Base-by-base conservation (phyloP, 1,140 invertebrate genomes). In the Gryllus bimaculatus region DNA sequence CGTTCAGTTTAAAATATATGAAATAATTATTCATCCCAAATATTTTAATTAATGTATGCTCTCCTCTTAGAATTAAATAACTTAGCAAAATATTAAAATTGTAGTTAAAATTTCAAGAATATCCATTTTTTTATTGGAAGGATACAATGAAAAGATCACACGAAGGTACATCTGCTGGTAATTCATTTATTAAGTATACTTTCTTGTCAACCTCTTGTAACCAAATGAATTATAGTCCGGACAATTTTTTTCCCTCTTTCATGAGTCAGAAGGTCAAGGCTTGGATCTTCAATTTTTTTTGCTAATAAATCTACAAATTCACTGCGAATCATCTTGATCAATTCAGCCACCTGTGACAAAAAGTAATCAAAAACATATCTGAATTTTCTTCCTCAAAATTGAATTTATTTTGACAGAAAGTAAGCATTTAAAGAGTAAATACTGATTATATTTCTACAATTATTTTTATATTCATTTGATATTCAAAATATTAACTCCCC, bases 261-360 rank as follows among this genome's bases (percentile, higher is more conserved):
- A 85, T 94, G 90, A 83, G 92, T 90, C 79, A 92, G 83, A 75
- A 96, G 84, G 86, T 95, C 93, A 80, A 95, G 87, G 77, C 90
- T 88, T 0, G 94, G 94, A 85, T 94, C 90, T 79, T 90, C 89
- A 80, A 95, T 95, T 87, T 95, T 96, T 82, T 93, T 90, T 84
- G 94, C 92, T 75, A 96, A 84, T 77, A 96, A 85, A 82, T 91
- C 90, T 73, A 93, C 88, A 39, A 96, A 84, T 84, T 95, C 93
- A 8, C 87, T 84, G 83, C 93, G 86, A 78, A 95, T 90, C 76
- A 90, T 90, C 85, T 94, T 91, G 48, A 94, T 85, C 87, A 94
- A 89, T 87, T 93, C 92, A 21, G 92, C 93, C n/a, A 92, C 87
- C 91, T 92, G 84, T 18, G 85, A 83, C 80, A 79, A 77, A 82